These are phyloP conservation scores for Hypena proboscidalis DNA, from an alignment of 2,888 invertebrate genomes.

Conservation along the genomic window DNA sequence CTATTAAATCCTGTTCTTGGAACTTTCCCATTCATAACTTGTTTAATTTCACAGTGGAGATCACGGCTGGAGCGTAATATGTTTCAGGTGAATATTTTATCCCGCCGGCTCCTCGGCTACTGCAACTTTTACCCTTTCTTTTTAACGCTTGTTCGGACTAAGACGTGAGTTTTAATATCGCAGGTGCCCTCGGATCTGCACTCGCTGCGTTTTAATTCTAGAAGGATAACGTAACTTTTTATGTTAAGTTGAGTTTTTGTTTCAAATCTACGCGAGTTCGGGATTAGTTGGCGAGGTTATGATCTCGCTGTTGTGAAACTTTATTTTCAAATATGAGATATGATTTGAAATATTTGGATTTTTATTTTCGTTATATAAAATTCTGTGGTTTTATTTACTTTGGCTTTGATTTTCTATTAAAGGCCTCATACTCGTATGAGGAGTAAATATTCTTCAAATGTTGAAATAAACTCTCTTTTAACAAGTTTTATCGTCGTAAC, in stretches of 20 bases:
- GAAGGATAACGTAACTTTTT: conserved; percentile 36
- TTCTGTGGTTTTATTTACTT: no score
- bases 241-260: conserved; percentile 26
- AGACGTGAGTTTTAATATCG: conserved; percentile 61
- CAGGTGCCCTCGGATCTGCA: conserved; percentile 28
- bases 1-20: conserved; percentile 55
- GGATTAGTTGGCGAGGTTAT: conserved; percentile 5
- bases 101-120: conserved; percentile 35
- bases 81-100: conserved; percentile 63
- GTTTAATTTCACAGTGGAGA: conserved; percentile 65
- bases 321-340: background rate
- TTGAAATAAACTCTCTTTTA: no score
- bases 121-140: conserved; percentile 53
- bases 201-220: conserved; percentile 33
- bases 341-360: no score
- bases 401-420: no score
- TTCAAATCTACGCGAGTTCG: conserved; percentile 5
- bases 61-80: conserved; percentile 54
- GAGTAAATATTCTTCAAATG: no score
- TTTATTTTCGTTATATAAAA: no score
- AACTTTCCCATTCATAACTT: conserved; percentile 66
- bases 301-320: background rate
- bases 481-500: no score
- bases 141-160: conserved; percentile 55
- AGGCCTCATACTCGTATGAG: no score